Evolutionary conservation across 2,888 invertebrate species (phyloP).

Genomic region (Papilio gigon): DNA sequence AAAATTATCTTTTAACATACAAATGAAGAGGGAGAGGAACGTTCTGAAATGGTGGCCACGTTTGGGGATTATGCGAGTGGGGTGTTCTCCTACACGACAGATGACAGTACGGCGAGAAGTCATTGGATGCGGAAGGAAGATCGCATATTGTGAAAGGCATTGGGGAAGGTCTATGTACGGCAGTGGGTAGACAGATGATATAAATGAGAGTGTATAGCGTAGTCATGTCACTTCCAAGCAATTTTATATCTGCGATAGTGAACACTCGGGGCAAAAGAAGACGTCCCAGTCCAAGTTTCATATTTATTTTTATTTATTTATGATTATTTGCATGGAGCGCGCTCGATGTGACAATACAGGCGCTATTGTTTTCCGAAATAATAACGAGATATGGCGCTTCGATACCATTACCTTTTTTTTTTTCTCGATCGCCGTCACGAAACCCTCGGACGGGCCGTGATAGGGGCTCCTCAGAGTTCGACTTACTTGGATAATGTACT

Average conservation of each 20-base stretch:
- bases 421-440: constrained; percentile 67
- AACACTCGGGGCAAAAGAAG: constrained; percentile 72
- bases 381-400: constrained; percentile 80
- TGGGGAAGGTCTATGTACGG: too few species aligned
- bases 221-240: constrained; percentile 52
- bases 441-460: constrained; percentile 49
- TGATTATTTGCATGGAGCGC: constrained; percentile 81
- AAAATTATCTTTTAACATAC: too few species aligned
- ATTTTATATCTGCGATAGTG: constrained; percentile 50
- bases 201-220: too few species aligned
- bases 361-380: constrained; percentile 80
- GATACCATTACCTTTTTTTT: constrained; percentile 58
- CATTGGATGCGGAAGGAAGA: too few species aligned
- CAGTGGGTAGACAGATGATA: too few species aligned
- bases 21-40: too few species aligned
- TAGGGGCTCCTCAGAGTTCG: constrained; percentile 35
- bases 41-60: too few species aligned
- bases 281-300: constrained; percentile 68
- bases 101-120: too few species aligned
- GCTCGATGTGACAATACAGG: constrained; percentile 76
- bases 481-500: constrained; percentile 49
- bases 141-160: too few species aligned
- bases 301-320: constrained; percentile 82
- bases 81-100: too few species aligned
- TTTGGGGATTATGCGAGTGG: too few species aligned